Base-by-base conservation (phyloP, 1,140 invertebrate species). In the Dysdera silvatica region DNA sequence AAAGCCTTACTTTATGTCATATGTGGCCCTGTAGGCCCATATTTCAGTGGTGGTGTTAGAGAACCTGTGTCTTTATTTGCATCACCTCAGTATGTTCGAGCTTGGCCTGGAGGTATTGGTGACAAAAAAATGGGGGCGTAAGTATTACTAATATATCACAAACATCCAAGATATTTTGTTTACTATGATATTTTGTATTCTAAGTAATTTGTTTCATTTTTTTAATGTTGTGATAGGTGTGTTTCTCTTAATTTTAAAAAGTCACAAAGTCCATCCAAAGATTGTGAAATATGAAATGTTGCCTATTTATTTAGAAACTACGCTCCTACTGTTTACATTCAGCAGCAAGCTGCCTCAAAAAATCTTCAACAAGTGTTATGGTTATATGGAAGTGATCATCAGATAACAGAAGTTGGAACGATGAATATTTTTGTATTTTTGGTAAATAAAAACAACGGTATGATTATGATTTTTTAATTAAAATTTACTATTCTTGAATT, bases 351-450 rank as follows among this genome's bases (percentile, higher is more conserved):
- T 1, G 78, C 80, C 5, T 80, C 84, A 59, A 79, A 83, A 70
- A 91, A 90, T 4, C 84, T 91, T 55, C 93, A 99, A 70, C 96
- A 99, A 81, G 93, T 98, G 3, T 76, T 99, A 7, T 99, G 97
- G 97, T 78, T 99, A 5, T 98, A 87, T 76, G 96, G 95, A 8
- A 84, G 92, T 4, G 86, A 99, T 73, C 85, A 96, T 74, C 84
- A 95, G 74, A 71, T 99, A 2, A 99, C 97, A 0, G 97, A 99
- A 82, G 94, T 92, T 47, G 97, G 97, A 40, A 93, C 95, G 8
- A 99, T 99, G 97, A 99, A 99, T 72, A 85, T 99, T 48, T 98
- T 99, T 73, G 82, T 95, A 68, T 85, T 89, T 71, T 87, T 85
- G 74, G 82, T 86, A 59, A 92, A 98, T 74, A 85, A 92, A 55